Percentiles rank a stretch among this genome's conserved stretches.
These are phyloP conservation scores for Prenolepis imparis DNA, from an alignment of 2,888 invertebrate genomes.

Conservation along the genomic window DNA sequence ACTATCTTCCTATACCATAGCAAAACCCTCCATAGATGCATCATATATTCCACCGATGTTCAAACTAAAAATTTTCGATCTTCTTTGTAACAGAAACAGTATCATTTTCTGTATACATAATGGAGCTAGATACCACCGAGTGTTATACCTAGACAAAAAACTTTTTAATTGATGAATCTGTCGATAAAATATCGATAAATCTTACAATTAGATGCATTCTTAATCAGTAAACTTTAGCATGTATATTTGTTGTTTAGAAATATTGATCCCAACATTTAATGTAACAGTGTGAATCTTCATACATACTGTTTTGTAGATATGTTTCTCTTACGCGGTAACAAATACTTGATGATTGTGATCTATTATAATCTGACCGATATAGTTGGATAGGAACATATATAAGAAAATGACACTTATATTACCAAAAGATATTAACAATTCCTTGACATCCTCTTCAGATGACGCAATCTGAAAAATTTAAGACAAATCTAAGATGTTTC, in stretches of 20 bases:
- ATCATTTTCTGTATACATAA: not conserved
- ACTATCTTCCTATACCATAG: not conserved
- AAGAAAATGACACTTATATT: not conserved
- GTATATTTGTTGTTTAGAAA: not conserved
- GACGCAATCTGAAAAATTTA: not conserved
- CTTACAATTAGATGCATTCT: not conserved
- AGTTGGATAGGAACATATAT: not conserved
- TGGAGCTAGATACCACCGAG: constrained; percentile 7
- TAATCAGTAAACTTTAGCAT: too few species aligned
- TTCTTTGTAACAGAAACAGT: not conserved
- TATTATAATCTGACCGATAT: not conserved
- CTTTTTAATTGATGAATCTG: not conserved
- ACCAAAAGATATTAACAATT: not conserved
- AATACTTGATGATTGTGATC: not conserved
- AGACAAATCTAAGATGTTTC: too few species aligned
- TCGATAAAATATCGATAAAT: too few species aligned
- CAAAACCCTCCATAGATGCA: not conserved
- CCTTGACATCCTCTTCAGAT: not conserved
- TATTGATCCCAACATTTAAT: not conserved
- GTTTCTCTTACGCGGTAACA: not conserved
- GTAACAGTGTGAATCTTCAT: not conserved
- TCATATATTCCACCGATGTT: not conserved
- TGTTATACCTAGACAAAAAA: not conserved
- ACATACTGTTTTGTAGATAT: not conserved
- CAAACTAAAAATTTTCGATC: not conserved